phyloP scores from a whole-genome alignment of 2,888 invertebrate species.

The Abrostola triplasia region DNA sequence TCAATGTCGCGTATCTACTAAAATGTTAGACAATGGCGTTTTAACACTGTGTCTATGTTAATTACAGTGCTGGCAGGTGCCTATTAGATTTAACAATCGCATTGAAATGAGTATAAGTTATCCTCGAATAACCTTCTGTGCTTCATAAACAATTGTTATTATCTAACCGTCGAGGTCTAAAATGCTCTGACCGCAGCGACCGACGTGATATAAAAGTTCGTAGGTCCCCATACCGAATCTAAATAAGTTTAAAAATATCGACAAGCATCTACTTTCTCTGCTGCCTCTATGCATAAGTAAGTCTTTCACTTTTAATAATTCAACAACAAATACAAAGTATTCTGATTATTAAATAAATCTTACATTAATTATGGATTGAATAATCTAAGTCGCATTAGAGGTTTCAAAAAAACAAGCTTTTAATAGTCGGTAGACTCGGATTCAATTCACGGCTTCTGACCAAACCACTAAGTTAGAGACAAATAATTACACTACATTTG shows the following conservation, averaged over 20 bases:
- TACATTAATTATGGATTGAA: conserved; percentile 19
- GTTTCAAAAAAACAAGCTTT: background rate
- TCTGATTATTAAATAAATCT: background rate
- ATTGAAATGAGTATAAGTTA: conserved; percentile 50
- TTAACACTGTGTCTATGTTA: conserved; percentile 44
- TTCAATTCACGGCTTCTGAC: conserved; percentile 1
- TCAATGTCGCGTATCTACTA: conserved; percentile 48
- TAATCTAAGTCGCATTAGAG: background rate
- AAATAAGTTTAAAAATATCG: background rate
- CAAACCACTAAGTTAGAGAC: background rate
- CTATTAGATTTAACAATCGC: conserved; percentile 51
- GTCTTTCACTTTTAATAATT: background rate
- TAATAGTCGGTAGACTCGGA: background rate
- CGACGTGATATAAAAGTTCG: background rate
- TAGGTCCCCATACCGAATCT: background rate
- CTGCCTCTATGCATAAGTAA: conserved; percentile 7
- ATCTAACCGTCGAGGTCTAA: conserved; percentile 56
- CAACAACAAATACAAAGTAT: too few species aligned
- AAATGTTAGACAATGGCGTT: conserved; percentile 51
- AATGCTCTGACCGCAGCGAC: conserved; percentile 31
- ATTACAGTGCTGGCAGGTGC: conserved; percentile 38
- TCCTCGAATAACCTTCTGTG: conserved; percentile 51
- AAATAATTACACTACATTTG: conserved; percentile 9
- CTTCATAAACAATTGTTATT: conserved; percentile 54
- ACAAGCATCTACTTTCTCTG: conserved; percentile 29